Conservation (phyloP, 1,140 invertebrate species). For the Armadillidium nasatum region DNA sequence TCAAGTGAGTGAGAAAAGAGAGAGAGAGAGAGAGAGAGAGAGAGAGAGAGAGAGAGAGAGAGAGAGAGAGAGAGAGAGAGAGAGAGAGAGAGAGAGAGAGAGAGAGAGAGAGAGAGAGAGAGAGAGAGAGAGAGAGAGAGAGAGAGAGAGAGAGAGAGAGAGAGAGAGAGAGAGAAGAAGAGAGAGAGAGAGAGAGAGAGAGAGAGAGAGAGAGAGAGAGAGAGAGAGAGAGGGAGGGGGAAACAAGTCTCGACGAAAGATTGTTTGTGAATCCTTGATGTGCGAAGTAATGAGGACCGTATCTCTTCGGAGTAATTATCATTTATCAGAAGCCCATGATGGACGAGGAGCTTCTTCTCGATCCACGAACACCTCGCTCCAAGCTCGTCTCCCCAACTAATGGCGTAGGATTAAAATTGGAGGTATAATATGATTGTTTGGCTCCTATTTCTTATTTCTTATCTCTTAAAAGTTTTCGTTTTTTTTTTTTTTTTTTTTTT, state of each 20-base stretch:
- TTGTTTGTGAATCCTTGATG: slow-evolving; percentile 42
- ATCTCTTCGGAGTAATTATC: slow-evolving; percentile 40
- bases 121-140: background rate
- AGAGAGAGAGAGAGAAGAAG: background rate
- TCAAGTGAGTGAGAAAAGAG: no score
- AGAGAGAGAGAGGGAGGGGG: background rate
- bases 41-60: background rate
- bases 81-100: background rate
- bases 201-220: background rate
- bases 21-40: background rate
- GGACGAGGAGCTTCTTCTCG: slow-evolving; percentile 21
- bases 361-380: background rate
- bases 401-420: slow-evolving; percentile 5
- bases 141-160: background rate
- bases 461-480: background rate
- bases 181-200: background rate
- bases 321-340: slow-evolving; percentile 39
- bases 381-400: background rate
- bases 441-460: slow-evolving; percentile 7
- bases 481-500: background rate
- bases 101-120: background rate
- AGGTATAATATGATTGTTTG: slow-evolving; percentile 13
- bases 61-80: background rate
- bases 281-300: slow-evolving; percentile 37
- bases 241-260: slow-evolving; percentile 17